Conservation (phyloP, 2,888 invertebrate genomes). For the Eucriotettix oculatus region DNA sequence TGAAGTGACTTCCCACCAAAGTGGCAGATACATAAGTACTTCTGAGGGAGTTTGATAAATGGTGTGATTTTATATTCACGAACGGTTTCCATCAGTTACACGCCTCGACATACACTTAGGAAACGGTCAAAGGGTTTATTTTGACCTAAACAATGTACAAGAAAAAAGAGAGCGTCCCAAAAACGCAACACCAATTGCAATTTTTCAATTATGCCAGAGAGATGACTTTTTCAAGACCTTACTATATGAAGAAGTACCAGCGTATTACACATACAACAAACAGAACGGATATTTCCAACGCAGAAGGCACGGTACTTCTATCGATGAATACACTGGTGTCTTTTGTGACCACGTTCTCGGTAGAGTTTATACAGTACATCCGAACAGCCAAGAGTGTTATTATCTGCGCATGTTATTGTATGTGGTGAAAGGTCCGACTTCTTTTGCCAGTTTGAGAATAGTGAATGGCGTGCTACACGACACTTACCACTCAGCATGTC, state of each 20-base stretch:
- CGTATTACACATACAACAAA: neutral
- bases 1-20: neutral
- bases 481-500: slow-evolving; percentile 27
- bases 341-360: neutral
- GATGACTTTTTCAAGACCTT: neutral
- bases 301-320: neutral
- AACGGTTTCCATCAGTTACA: neutral
- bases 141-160: neutral
- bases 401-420: neutral
- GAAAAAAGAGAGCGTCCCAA: neutral
- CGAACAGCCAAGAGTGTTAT: neutral
- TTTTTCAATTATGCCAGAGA: neutral
- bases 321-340: neutral
- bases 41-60: neutral
- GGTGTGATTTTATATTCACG: neutral
- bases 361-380: neutral
- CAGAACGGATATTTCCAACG: neutral
- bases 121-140: neutral
- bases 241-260: neutral
- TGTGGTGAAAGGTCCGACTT: neutral
- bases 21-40: neutral
- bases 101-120: neutral
- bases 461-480: slow-evolving; percentile 29
- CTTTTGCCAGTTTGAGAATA: no score
- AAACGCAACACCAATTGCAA: neutral